Percentiles rank a stretch among this genome's conserved stretches.
Conservation (phyloP, 2,888 invertebrate species). For the Zelleria hepariella region DNA sequence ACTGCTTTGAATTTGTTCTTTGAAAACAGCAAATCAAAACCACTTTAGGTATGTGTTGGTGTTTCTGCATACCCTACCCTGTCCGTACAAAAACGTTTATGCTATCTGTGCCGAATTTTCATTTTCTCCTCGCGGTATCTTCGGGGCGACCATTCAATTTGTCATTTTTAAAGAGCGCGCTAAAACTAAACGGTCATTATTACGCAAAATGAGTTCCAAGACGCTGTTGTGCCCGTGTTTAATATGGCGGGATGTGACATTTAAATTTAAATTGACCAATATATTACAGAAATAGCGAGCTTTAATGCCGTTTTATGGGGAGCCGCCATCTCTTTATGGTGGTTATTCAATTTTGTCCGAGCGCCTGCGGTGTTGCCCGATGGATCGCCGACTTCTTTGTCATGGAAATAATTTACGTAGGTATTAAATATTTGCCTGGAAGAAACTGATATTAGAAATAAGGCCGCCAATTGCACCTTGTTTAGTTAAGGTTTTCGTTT, state of each 20-base stretch:
- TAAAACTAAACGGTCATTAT: not conserved
- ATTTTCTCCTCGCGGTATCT: not conserved
- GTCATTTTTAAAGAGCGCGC: not conserved
- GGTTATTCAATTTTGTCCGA: conserved; percentile 18
- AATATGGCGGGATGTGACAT: conserved; percentile 19
- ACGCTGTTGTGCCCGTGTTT: not conserved
- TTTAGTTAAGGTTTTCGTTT: too few relatives aligned
- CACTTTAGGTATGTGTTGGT: too few relatives aligned
- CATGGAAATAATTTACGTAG: not conserved
- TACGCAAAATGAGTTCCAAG: not conserved
- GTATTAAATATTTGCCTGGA: too few relatives aligned
- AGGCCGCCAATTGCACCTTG: too few relatives aligned
- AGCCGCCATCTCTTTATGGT: conserved; percentile 18
- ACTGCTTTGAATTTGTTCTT: too few relatives aligned
- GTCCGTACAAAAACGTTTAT: too few relatives aligned
- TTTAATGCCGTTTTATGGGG: conserved; percentile 23
- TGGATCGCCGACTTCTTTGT: not conserved
- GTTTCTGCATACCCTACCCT: too few relatives aligned
- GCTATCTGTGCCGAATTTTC: too few relatives aligned
- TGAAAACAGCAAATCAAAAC: too few relatives aligned
- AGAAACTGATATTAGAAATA: too few relatives aligned
- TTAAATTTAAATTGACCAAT: conserved; percentile 33
- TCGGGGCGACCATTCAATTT: not conserved
- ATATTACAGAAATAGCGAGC: conserved; percentile 27
- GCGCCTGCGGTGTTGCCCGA: not conserved